phyloP scores from a whole-genome alignment of 2,888 invertebrate genomes.

The Hipparchia sbordonii region DNA sequence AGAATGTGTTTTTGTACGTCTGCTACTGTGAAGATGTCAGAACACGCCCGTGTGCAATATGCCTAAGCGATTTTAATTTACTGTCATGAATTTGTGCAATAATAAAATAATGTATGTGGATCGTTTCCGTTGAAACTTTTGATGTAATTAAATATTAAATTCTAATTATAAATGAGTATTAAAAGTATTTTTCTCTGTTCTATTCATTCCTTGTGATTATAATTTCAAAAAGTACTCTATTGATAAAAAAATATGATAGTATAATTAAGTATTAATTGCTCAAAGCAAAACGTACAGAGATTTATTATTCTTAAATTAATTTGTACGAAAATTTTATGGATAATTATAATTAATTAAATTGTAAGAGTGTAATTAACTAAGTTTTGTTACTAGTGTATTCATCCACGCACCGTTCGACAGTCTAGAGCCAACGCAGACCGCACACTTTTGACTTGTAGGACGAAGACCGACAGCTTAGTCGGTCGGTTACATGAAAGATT shows the following conservation, averaged over 20 bases:
- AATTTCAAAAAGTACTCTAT: conserved; percentile 2
- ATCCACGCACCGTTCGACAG: not conserved
- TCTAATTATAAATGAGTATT: conserved; percentile 11
- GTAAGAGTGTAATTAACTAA: conserved; percentile 16
- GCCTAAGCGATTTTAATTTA: conserved; percentile 1
- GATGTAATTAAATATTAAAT: conserved; percentile 14
- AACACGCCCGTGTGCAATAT: not conserved
- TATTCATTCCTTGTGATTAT: not conserved
- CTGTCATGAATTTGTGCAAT: conserved; percentile 10
- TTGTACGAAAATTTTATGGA: conserved; percentile 34
- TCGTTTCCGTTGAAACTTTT: conserved; percentile 3
- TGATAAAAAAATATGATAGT: conserved; percentile 4
- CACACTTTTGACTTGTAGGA: not conserved
- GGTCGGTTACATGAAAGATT: too few relatives aligned
- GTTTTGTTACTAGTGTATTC: conserved; percentile 21
- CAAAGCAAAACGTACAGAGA: conserved; percentile 31
- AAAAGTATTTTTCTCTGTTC: conserved; percentile 3
- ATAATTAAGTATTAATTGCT: conserved; percentile 31
- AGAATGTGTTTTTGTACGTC: too few relatives aligned
- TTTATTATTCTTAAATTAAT: conserved; percentile 29
- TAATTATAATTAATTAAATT: conserved; percentile 24
- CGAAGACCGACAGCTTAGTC: too few relatives aligned
- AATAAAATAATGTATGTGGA: not conserved
- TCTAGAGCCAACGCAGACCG: not conserved
- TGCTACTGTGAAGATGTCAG: not conserved